Evolutionary conservation across 2,888 invertebrate species (phyloP).

Genomic region (Trileptium ribeirensis): DNA sequence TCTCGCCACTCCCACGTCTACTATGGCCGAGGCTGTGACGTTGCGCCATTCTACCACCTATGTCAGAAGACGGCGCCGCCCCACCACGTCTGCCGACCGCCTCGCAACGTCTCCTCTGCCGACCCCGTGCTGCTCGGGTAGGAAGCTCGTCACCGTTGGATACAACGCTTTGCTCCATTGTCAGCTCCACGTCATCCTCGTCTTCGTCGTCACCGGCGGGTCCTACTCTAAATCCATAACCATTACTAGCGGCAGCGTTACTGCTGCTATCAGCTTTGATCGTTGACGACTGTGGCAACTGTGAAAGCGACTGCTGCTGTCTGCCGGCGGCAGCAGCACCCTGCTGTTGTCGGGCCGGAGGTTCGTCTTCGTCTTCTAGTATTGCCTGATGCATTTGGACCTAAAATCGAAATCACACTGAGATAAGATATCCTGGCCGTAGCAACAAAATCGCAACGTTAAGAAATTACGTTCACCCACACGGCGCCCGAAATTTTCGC

Average conservation of each 20-base stretch:
- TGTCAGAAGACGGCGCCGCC: neutral
- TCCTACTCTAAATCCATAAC: neutral
- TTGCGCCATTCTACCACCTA: neutral
- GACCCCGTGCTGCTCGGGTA: neutral
- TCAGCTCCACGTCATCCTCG: slow-evolving; percentile 13
- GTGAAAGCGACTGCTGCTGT: no score
- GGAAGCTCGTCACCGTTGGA: neutral
- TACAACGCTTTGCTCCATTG: neutral
- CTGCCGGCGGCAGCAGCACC: no score
- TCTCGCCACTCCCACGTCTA: neutral
- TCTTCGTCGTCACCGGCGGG: neutral
- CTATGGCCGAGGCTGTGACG: neutral
- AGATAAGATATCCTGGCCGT: no score
- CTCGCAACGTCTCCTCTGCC: neutral
- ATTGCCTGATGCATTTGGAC: slow-evolving; percentile 17
- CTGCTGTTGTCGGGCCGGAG: no score
- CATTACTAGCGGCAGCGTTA: neutral
- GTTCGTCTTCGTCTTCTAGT: no score
- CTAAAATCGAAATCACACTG: no score
- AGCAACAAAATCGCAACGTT: no score
- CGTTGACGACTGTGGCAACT: no score
- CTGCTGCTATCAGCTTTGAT: neutral
- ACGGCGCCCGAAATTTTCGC: no score
- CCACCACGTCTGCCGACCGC: neutral
- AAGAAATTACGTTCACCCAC: no score